Percentiles rank a stretch among this genome's conserved stretches.
phyloP scores from a whole-genome alignment of 2,113 vertebrate genomes.

The Cephalophus harveyi region DNA sequence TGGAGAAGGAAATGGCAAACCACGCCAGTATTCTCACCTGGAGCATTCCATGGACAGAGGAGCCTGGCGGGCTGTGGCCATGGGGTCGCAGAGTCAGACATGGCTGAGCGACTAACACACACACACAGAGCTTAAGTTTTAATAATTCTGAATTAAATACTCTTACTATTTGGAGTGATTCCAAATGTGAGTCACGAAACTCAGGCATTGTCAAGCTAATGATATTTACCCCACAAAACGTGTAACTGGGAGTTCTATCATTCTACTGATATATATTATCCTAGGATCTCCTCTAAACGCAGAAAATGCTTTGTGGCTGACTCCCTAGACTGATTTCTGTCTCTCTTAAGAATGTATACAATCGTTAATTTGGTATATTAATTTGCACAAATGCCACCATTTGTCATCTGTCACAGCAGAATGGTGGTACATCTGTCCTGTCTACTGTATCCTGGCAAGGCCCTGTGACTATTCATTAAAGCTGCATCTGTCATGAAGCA shows the following conservation, averaged over 20 bases:
- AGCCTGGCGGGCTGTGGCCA: background rate
- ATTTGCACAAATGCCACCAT: conserved; percentile 29
- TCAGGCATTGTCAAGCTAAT: background rate
- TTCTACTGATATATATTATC: background rate
- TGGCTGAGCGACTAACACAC: background rate
- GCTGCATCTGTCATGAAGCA: background rate
- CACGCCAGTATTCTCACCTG: background rate
- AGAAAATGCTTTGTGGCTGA: background rate
- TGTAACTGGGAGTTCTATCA: background rate
- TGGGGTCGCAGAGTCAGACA: background rate
- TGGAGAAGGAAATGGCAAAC: background rate
- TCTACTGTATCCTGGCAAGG: background rate
- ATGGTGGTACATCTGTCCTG: background rate
- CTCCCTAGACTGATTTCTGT: background rate
- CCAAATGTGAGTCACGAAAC: background rate
- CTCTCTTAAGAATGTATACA: background rate
- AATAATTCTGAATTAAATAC: background rate
- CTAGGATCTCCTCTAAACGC: background rate
- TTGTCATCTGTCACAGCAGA: conserved; percentile 11
- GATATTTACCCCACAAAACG: background rate
- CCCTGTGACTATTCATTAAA: background rate
- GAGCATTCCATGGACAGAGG: background rate
- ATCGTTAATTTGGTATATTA: background rate
- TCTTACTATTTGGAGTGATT: background rate
- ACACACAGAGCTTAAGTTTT: background rate